Evolutionary conservation across 2,888 invertebrate genomes (phyloP), one percentile per base, ranked within the genome.

Genomic region (Sthenelais limicola): DNA sequence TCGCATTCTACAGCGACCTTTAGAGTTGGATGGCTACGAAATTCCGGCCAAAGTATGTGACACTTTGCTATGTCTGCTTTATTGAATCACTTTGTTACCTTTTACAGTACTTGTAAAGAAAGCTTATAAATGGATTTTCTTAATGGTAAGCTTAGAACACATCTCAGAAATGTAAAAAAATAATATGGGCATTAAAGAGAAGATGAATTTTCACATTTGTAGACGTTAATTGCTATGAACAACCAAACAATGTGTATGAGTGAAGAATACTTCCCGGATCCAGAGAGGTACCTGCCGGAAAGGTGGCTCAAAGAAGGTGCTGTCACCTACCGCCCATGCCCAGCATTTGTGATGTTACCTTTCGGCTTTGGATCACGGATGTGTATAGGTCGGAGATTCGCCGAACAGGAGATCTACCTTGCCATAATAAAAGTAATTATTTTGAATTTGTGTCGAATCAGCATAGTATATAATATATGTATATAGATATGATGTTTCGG

Each of bases 401-500:
- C 89, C 0, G 86, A 88, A 76, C 88, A 88, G 76, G 88, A 96
- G 89, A 94, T 95, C 87, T 91, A 92, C 47, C 69, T 85, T 5
- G 82, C 82, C 21, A 49, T 84, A 9, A 82, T 86, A 3, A 85
- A 87, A 74, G 86, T 88, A 70, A 38, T 12, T 7, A n/a, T n/a
- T n/a, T n/a, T n/a, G n/a, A n/a, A n/a, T n/a, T n/a, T n/a, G n/a
- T n/a, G n/a, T n/a, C n/a, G n/a, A n/a, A n/a, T n/a, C n/a, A n/a
- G n/a, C n/a, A n/a, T n/a, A n/a, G n/a, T n/a, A n/a, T n/a, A n/a
- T n/a, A n/a, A n/a, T n/a, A n/a, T n/a, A n/a, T n/a, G n/a, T n/a
- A n/a, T n/a, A n/a, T n/a, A n/a, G n/a, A n/a, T n/a, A n/a, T n/a
- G n/a, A n/a, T n/a, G n/a, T n/a, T n/a, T n/a, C n/a, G n/a, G n/a